Percentiles rank a stretch among this genome's conserved stretches.
Evolutionary conservation across 2,797 vertebrate genomes (phyloP).

Genomic region (Siniperca obscura): DNA sequence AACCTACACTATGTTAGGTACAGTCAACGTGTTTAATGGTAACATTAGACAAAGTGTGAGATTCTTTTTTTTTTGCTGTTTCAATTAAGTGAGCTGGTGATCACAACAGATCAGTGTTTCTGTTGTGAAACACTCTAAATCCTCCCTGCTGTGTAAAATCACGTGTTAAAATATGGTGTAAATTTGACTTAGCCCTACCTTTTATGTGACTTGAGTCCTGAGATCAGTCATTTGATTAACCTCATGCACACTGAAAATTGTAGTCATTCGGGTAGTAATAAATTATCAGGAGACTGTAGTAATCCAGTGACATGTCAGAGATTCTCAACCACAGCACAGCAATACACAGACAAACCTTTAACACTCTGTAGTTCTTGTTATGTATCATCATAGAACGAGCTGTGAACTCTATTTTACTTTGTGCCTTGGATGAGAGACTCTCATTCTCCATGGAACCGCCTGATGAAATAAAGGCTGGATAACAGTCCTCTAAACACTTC

Average conservation of each 20-base stretch:
- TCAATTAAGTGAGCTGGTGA: not conserved
- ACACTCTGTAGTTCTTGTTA: not conserved
- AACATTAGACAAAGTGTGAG: not conserved
- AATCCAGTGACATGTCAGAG: not conserved
- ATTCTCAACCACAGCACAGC: not conserved
- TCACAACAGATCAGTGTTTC: not conserved
- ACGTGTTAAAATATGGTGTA: not conserved
- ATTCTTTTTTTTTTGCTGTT: too few species aligned
- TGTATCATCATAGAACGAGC: constrained; percentile 3
- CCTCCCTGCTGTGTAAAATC: not conserved
- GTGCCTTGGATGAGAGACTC: constrained; percentile 11
- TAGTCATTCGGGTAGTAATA: not conserved
- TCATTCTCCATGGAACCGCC: not conserved
- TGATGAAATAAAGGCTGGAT: constrained; percentile 36
- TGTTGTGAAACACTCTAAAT: not conserved
- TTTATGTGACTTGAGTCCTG: not conserved
- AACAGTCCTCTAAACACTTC: constrained; percentile 8
- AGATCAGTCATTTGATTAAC: not conserved
- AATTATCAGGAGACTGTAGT: not conserved
- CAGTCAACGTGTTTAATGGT: not conserved
- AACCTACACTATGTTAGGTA: not conserved
- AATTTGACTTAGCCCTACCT: not conserved
- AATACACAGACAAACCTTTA: not conserved
- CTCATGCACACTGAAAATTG: not conserved
- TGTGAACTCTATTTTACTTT: constrained; percentile 18